Evolutionary conservation across 1,140 invertebrate species (phyloP).

Genomic region (Drosophila pruinosa): DNA sequence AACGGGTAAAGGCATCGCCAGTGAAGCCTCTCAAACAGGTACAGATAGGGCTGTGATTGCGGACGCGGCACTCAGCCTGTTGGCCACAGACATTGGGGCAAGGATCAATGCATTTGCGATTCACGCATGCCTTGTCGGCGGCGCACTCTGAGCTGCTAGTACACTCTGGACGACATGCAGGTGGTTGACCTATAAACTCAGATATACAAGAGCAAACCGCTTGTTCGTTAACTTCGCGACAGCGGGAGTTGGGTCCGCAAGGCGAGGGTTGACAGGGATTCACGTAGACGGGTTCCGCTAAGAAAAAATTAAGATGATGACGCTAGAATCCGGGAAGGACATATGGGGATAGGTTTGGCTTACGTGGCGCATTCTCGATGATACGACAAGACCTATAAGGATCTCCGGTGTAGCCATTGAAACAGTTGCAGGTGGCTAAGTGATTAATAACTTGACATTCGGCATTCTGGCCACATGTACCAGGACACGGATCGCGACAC

Average conservation of each 20-base stretch:
- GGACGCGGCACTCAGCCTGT: constrained; percentile 89
- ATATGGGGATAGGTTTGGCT: constrained; percentile 62
- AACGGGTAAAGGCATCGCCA: constrained; percentile 87
- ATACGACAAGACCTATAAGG: constrained; percentile 84
- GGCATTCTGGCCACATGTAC: constrained; percentile 89
- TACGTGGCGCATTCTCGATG: constrained; percentile 85
- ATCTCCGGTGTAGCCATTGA: constrained; percentile 88
- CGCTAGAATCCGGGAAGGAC: background rate
- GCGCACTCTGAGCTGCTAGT: constrained; percentile 90
- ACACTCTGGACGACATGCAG: constrained; percentile 90
- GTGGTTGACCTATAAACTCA: constrained; percentile 89
- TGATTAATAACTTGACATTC: constrained; percentile 89
- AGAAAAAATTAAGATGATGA: constrained; percentile 24
- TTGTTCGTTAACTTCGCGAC: constrained; percentile 85
- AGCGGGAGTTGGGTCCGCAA: constrained; percentile 88
- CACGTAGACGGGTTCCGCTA: constrained; percentile 67
- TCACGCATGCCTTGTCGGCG: constrained; percentile 88
- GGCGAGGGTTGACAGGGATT: constrained; percentile 89
- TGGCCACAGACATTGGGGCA: constrained; percentile 90
- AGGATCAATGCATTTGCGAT: constrained; percentile 92
- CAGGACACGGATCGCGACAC: constrained; percentile 90
- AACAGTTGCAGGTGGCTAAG: constrained; percentile 89
- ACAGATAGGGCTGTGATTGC: constrained; percentile 90
- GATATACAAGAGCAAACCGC: constrained; percentile 90
- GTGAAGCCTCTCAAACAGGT: constrained; percentile 88